These are phyloP conservation scores for Lateolabrax maculatus DNA, from an alignment of 2,797 vertebrate species.

Conservation along the genomic window DNA sequence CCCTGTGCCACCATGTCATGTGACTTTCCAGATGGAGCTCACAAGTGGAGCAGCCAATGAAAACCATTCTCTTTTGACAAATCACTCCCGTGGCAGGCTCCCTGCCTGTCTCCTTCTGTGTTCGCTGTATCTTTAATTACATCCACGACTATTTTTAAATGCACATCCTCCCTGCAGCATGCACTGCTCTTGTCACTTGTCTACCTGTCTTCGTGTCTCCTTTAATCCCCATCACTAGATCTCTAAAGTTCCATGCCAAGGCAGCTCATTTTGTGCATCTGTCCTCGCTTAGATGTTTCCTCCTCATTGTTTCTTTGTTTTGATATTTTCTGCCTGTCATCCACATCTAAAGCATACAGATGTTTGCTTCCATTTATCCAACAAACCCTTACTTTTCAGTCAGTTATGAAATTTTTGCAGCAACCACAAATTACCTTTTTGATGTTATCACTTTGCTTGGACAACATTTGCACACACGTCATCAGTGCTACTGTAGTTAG, in stretches of 20 bases:
- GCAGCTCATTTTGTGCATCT: slow-evolving; percentile 38
- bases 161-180: slow-evolving; percentile 34
- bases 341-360: slow-evolving; percentile 27
- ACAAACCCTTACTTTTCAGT: not conserved
- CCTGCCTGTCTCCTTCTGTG: slow-evolving; percentile 34
- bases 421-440: slow-evolving; percentile 27
- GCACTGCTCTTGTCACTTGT: slow-evolving; percentile 50
- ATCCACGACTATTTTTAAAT: slow-evolving; percentile 76
- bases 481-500: slow-evolving; percentile 7
- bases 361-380: slow-evolving; percentile 21
- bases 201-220: slow-evolving; percentile 64
- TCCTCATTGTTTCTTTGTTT: slow-evolving; percentile 36
- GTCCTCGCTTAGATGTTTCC: slow-evolving; percentile 34
- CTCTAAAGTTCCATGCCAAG: slow-evolving; percentile 27
- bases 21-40: slow-evolving; percentile 65
- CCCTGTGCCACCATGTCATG: slow-evolving; percentile 50
- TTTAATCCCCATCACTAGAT: slow-evolving; percentile 67
- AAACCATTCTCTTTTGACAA: slow-evolving; percentile 47
- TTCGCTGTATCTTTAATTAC: slow-evolving; percentile 69
- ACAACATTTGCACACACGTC: slow-evolving; percentile 37
- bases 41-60: slow-evolving; percentile 66
- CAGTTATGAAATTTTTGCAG: slow-evolving; percentile 8
- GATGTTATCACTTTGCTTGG: slow-evolving; percentile 30
- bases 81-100: slow-evolving; percentile 37
- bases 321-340: slow-evolving; percentile 41